Conservation (phyloP, 2,797 vertebrate genomes). For the Passerculus sandwichensis region DNA sequence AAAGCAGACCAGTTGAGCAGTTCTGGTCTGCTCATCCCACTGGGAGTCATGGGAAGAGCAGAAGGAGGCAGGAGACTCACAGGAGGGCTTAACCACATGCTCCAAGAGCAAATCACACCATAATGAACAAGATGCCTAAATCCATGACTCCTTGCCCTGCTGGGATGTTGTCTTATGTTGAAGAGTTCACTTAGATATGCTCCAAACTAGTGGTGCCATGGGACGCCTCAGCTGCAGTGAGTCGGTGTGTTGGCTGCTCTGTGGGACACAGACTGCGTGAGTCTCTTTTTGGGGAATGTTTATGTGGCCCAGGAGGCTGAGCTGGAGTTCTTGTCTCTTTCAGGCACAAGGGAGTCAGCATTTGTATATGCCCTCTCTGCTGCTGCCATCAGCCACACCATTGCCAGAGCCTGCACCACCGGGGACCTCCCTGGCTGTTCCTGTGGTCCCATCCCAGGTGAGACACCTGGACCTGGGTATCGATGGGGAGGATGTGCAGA, state of each 20-base stretch:
- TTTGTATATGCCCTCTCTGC: constrained; percentile 96
- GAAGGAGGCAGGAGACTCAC: not conserved
- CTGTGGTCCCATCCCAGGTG: constrained; percentile 92
- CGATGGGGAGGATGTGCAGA: constrained; percentile 99
- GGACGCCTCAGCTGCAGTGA: not conserved
- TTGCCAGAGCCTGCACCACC: constrained; percentile 93
- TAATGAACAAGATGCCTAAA: not conserved
- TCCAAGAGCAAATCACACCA: not conserved
- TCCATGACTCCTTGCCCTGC: not conserved
- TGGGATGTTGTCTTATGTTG: not conserved
- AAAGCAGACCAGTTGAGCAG: not conserved
- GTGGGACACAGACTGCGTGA: not conserved
- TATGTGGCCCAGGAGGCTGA: not conserved
- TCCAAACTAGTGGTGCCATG: not conserved
- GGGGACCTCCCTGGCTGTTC: constrained; percentile 94
- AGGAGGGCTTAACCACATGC: accelerated
- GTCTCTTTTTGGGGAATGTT: not conserved
- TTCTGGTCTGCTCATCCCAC: not conserved
- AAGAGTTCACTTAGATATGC: not conserved
- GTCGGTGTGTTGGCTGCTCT: not conserved
- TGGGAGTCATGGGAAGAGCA: not conserved
- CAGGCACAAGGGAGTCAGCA: constrained; percentile 95
- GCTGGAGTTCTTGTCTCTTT: constrained; percentile 41
- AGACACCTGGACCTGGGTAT: constrained; percentile 94
- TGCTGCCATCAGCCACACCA: constrained; percentile 95